Conservation (phyloP, 53 echinoderm and acorn worm genomes). For the Stichopus horrens region DNA sequence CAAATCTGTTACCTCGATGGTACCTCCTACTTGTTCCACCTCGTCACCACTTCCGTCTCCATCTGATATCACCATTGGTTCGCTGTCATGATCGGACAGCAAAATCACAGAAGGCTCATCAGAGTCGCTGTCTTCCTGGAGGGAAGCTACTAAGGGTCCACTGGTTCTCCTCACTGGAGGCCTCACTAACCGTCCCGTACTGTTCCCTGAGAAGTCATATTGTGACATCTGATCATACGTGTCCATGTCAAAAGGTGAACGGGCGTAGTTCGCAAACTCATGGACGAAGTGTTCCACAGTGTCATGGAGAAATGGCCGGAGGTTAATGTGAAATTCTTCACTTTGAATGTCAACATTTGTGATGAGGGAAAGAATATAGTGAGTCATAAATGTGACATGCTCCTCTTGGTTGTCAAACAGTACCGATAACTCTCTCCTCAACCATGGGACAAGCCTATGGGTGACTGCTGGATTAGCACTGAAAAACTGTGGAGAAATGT, state of each 20-base stretch:
- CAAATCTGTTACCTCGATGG: not conserved
- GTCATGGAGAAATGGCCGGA: constrained; percentile 84
- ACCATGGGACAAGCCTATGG: constrained; percentile 92
- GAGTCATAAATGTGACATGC: constrained; percentile 86
- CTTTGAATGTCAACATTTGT: constrained; percentile 83
- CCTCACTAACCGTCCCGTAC: constrained; percentile 33
- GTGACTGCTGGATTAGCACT: constrained; percentile 77
- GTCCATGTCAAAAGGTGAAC: constrained; percentile 85
- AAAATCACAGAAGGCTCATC: constrained; percentile 65
- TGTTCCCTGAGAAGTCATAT: constrained; percentile 71
- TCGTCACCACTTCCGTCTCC: constrained; percentile 44
- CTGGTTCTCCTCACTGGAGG: constrained; percentile 35
- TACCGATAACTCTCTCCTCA: constrained; percentile 74
- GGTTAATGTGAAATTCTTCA: constrained; percentile 81
- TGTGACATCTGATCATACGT: constrained; percentile 86
- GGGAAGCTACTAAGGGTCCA: constrained; percentile 28
- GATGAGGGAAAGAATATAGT: constrained; percentile 84
- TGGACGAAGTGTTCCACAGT: constrained; percentile 96
- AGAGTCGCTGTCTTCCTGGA: constrained; percentile 46
- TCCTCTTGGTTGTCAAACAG: constrained; percentile 78
- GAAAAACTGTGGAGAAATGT: constrained; percentile 84
- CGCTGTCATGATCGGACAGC: constrained; percentile 69
- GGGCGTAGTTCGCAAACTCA: constrained; percentile 89
- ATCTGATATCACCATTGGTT: constrained; percentile 68
- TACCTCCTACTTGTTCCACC: not conserved